A percentile compares a stretch with the other conserved stretches of the same genome.
Evolutionary conservation across 2,113 vertebrate species (phyloP).

Genomic region (Rhea americana): DNA sequence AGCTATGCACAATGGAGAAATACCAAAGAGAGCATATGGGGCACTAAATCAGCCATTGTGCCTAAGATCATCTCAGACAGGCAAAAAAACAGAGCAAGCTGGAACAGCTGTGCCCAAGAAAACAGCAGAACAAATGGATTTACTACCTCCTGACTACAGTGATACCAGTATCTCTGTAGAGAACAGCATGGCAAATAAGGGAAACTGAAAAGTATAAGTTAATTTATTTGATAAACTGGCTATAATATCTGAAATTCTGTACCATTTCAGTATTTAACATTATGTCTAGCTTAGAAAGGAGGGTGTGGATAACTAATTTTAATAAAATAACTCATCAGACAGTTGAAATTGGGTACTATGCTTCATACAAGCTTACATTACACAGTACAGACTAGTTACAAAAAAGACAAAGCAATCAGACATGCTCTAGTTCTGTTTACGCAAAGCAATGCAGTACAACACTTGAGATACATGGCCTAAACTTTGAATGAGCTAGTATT

Average conservation of each 20-base stretch:
- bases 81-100: slow-evolving; percentile 6
- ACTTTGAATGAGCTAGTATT: neutral
- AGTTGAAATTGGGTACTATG: rapidly evolving
- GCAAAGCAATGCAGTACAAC: neutral
- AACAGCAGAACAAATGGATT: slow-evolving; percentile 49
- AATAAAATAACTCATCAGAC: neutral
- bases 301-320: rapidly evolving
- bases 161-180: neutral
- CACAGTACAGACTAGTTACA: rapidly evolving
- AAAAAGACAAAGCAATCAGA: neutral
- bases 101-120: slow-evolving; percentile 52
- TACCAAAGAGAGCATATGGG: slow-evolving; percentile 34
- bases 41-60: slow-evolving; percentile 24
- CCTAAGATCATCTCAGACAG: slow-evolving; percentile 36
- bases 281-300: neutral
- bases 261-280: neutral
- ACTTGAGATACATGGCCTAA: neutral
- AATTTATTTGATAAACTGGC: neutral
- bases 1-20: neutral
- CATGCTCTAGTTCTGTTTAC: neutral
- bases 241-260: neutral
- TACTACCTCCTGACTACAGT: neutral
- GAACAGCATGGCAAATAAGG: neutral
- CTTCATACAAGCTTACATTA: neutral
- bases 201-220: neutral